These are phyloP conservation scores for Porites australiensis DNA, from an alignment of 64 coral and sea anemone genomes.

Conservation along the genomic window DNA sequence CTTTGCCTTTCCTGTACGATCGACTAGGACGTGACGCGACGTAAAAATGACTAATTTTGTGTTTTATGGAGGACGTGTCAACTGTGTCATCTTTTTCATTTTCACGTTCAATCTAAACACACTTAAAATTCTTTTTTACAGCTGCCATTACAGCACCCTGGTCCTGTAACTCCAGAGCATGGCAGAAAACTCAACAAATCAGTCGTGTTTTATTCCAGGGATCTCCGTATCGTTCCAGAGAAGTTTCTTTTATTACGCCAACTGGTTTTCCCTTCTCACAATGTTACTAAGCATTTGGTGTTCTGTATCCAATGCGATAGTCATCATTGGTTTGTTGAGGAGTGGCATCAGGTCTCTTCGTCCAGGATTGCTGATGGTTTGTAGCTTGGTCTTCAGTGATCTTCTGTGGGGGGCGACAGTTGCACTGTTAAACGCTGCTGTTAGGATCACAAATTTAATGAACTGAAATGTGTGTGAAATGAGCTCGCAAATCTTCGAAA, in stretches of 20 bases:
- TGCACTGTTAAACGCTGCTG: background rate
- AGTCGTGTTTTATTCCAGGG: background rate
- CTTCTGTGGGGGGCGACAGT: background rate
- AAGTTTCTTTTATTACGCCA: background rate
- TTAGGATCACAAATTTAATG: background rate
- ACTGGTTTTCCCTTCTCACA: background rate
- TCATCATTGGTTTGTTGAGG: background rate
- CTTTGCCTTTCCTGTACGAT: too few species aligned
- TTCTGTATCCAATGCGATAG: background rate
- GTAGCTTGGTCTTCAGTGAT: background rate
- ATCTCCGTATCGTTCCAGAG: background rate
- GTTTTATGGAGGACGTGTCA: too few species aligned
- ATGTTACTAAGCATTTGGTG: background rate
- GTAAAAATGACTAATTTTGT: too few species aligned
- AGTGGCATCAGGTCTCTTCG: background rate
- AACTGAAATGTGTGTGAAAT: background rate
- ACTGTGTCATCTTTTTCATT: too few species aligned
- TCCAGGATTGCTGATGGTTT: background rate
- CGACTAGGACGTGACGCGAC: too few species aligned
- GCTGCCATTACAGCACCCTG: too few species aligned
- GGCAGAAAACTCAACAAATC: background rate
- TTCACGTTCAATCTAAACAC: too few species aligned
- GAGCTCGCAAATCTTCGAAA: background rate
- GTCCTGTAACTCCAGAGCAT: background rate
- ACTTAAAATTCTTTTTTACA: too few species aligned